Base-by-base conservation (phyloP, 2,888 invertebrate species). In the Caenorhabditis uteleia region DNA sequence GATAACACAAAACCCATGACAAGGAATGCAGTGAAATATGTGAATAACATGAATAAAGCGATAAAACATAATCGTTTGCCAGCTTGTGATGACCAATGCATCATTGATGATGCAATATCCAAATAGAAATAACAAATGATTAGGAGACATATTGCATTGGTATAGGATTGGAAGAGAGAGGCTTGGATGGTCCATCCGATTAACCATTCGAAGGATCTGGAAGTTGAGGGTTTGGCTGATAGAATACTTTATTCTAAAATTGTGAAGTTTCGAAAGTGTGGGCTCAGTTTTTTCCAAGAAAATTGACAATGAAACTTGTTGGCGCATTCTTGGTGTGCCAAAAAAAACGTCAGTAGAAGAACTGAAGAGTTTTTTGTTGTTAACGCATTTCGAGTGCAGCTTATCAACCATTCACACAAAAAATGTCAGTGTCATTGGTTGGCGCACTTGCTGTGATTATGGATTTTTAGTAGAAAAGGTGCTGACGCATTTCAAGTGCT, bases 121-220 rank as follows among this genome's bases (percentile, higher is more conserved):
- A 76, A 50, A 49, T 76, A 76, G 53, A 74, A 72, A 39, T 76
- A 76, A 53, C 75, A 76, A 39, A 76, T 65, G 53, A 76, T 65
- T 5, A 76, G 61, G 18, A 76, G 62, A 16, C 60, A 65, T 2
- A 75, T 53, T 10, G 75, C 72, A 38, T 74, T 74, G n/a, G 68
- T 67, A 48, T 72, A 76, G 26, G 70, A 64, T 25, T 72, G 66
- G 33, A 72, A 66, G 6, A 76, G 55, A 1, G 67, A 38, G 18
- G 72, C 45, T 51, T 70, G 70, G 2, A 70, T 70, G 16, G 57
- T 72, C 74, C 74, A 76, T 46, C 75, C 75, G 47, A 74, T 67
- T n/a, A 74, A 59, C 74, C 74, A 76, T 60, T 76, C 75, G 54
- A 76, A 68, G 7, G 75, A 76, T 33, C 75, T 75, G 58, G 26